Evolutionary conservation across 2,888 invertebrate genomes (phyloP), one percentile per base, ranked within the genome.

Genomic region (Choristoneura rosaceana): DNA sequence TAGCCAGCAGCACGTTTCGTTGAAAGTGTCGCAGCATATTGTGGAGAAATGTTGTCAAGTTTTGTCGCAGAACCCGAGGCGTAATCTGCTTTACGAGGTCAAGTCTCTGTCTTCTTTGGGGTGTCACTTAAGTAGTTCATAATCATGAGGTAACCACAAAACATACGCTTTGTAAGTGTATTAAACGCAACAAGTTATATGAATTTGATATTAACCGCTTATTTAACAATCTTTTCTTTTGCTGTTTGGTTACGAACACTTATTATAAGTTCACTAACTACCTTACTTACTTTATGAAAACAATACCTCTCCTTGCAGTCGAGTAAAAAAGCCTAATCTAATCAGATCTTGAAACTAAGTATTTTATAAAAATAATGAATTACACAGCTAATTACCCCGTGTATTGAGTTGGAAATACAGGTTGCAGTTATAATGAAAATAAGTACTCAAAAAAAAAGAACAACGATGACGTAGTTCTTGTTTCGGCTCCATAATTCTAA

Each of bases 401-500:
- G 12, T 43, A 43, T 12, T 12, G 0, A 3, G 43, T 43, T 43
- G 12, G 3, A 43, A 43, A 43, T 12, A 43, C 12, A 3, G 43
- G 10, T 43, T 43, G 2, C 7, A 38, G 5, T 4, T 43, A 43
- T 12, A 43, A 10, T 12, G 3, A 43, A 43, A 43, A 12, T 12
- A 12, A 12, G 43, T 12, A 43, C 4, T 43, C 12, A 43, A 43
- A 12, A 43, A 43, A 12, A 43, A 43, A 55, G 10, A 17, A 4
- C 25, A 55, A 10, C 9, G 9, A 15, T n/a, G 15, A 50, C 10
- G 7, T 45, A 43, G 3, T 71, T 61, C 34, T 38, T 47, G 41
- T 52, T 67, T 38, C 15, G 41, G 12, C 52, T 9, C 62, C 52
- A 38, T 67, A 71, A 67, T 62, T 58, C 47, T 47, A 38, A 58